phyloP scores from a whole-genome alignment of 2,797 vertebrate genomes.

The Sebastes itinus region DNA sequence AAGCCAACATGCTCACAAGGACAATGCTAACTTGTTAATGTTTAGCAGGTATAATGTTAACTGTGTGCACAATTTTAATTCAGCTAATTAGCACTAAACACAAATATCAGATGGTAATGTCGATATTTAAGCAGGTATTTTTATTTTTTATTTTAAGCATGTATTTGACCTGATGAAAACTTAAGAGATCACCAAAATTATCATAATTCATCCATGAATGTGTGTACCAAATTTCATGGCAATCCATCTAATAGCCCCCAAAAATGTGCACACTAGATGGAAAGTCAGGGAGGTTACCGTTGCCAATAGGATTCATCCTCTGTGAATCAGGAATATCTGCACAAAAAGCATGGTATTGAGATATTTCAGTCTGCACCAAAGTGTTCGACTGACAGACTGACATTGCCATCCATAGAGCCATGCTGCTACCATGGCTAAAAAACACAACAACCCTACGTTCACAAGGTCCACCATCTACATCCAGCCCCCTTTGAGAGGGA shows the following conservation, averaged over 20 bases:
- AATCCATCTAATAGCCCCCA: neutral
- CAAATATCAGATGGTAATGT: neutral
- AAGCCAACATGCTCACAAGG: too few species aligned
- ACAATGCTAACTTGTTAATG: accelerated
- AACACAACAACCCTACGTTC: neutral
- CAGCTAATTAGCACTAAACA: too few species aligned
- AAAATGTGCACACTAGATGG: neutral
- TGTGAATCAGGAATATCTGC: neutral
- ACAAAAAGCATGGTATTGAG: neutral
- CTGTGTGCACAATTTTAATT: too few species aligned
- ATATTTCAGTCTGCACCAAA: neutral
- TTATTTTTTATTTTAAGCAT: too few species aligned
- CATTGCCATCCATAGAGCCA: neutral
- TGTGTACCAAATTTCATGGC: neutral
- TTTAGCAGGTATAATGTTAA: too few species aligned
- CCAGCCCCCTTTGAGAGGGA: neutral
- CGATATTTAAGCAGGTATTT: neutral
- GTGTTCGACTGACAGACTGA: neutral
- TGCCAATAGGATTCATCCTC: neutral
- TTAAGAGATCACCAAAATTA: too few species aligned
- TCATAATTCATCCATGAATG: too few species aligned
- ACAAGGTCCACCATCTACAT: neutral
- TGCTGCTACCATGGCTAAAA: neutral
- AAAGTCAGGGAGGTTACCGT: neutral
- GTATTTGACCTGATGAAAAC: neutral